Evolutionary conservation across 2,888 invertebrate genomes (phyloP).

Genomic region (Hydrotaea cyrtoneurina): DNA sequence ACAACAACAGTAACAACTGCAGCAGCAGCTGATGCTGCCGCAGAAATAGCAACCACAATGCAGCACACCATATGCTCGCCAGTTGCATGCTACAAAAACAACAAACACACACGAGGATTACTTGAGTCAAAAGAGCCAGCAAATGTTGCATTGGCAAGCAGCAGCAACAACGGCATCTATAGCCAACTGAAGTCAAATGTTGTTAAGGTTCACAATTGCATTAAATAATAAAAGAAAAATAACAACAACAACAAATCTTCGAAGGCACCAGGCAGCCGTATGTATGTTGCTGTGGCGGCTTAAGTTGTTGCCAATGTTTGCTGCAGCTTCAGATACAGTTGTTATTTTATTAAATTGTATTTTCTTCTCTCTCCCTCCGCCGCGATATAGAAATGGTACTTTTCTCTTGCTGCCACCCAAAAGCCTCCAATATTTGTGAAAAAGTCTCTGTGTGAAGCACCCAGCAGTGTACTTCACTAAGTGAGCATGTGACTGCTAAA

Average conservation of each 20-base stretch:
- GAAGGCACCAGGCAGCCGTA: neutral
- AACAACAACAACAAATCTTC: slow-evolving; percentile 39
- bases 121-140: neutral
- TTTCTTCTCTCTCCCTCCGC: neutral
- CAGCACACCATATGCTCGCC: too few relatives aligned
- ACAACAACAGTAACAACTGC: slow-evolving; percentile 8
- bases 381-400: neutral
- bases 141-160: slow-evolving; percentile 34
- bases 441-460: slow-evolving; percentile 2
- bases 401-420: neutral
- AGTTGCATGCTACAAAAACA: neutral
- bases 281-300: neutral
- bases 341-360: neutral
- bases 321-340: neutral
- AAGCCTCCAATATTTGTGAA: neutral
- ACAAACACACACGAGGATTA: neutral
- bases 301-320: neutral
- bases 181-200: slow-evolving; percentile 58
- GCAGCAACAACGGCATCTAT: slow-evolving; percentile 28
- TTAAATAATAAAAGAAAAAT: slow-evolving; percentile 62
- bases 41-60: neutral
- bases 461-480: neutral
- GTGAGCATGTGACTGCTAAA: neutral
- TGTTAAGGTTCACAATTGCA: slow-evolving; percentile 62
- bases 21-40: slow-evolving; percentile 12